Evolutionary conservation across 2,888 invertebrate species (phyloP), one percentile per base, ranked within the genome.

Genomic region (Scelioninae gen. 1): DNA sequence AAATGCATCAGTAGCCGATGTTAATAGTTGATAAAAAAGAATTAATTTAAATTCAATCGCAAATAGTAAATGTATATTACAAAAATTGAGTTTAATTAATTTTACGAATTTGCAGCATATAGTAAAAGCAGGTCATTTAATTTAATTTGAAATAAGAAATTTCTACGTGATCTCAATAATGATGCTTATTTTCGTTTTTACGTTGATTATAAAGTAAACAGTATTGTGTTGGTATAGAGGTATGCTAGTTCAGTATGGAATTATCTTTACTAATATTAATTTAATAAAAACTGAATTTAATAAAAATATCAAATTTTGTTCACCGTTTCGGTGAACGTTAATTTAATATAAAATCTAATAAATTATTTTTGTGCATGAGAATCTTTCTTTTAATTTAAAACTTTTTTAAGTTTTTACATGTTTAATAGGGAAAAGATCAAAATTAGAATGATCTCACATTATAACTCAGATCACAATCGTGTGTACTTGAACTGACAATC

Each of bases 401-500:
- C n/a, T n/a, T n/a, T n/a, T n/a, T n/a, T n/a, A n/a, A n/a, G n/a
- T n/a, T n/a, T n/a, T n/a, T n/a, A 10, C 11, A 10, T 10, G 7
- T 10, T 5, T 40, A 40, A 8, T 8, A 40, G 7, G 7, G 40
- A 10, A n/a, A n/a, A n/a, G n/a, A n/a, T n/a, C n/a, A n/a, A 40
- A 40, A 8, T 8, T 40, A 40, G 34, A 8, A 60, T 32, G 9
- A 53, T 45, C 23, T 56, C 29, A 32, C 38, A 65, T 74, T 62
- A 53, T 32, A 15, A 62, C 23, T 40, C 29, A 63, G 55, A 74
- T 74, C 53, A 43, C 45, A 63, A 74, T 74, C 74, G n/a, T 11
- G 23, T 47, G 29, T 63, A 74, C 43, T 62, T 56, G 31, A 53
- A 62, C 43, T 62, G 72, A 58, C 56, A 71, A 58, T 58, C 69